These are phyloP conservation scores for Zeugodacus cucurbitae DNA, from an alignment of 1,140 invertebrate species.

Conservation along the genomic window DNA sequence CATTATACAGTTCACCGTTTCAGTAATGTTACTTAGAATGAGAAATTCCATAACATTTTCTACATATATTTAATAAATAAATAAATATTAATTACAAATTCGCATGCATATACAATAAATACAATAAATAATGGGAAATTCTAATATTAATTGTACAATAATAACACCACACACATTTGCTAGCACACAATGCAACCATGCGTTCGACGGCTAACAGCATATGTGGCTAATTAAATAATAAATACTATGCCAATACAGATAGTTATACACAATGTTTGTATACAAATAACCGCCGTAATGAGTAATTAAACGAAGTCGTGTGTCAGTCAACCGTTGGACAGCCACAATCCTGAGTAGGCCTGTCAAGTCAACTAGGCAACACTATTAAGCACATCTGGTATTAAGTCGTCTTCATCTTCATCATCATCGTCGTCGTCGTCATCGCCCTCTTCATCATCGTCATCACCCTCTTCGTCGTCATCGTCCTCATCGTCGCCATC, in stretches of 20 bases:
- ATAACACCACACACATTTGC: neutral
- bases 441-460: neutral
- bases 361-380: neutral
- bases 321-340: neutral
- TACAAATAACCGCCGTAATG: neutral
- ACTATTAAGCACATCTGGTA: conserved; percentile 22
- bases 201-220: neutral
- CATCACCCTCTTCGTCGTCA: neutral
- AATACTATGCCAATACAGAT: neutral
- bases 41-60: too few species aligned
- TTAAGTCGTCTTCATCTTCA: neutral
- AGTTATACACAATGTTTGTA: neutral
- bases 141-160: neutral
- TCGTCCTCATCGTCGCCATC: neutral
- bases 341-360: neutral
- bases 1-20: too few species aligned
- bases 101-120: neutral
- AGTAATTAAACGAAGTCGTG: neutral
- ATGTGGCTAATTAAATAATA: neutral
- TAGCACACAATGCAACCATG: neutral
- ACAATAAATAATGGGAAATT: neutral
- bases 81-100: too few species aligned
- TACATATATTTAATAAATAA: too few species aligned
- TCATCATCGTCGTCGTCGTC: neutral
- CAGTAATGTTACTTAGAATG: too few species aligned